Conservation (phyloP, 2,888 invertebrate species). For the Ophion slaviceki region DNA sequence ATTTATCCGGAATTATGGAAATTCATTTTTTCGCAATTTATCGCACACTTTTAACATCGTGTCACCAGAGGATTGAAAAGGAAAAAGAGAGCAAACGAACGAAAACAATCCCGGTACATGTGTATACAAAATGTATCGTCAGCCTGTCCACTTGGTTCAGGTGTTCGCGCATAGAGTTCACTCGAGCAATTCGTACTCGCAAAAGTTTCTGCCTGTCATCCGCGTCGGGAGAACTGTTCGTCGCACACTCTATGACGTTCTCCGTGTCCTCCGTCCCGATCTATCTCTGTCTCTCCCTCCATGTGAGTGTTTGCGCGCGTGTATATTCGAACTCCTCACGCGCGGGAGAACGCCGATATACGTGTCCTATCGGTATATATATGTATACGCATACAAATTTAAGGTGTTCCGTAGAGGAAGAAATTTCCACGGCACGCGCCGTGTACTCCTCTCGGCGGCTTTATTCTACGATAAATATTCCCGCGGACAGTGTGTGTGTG, state of each 20-base stretch:
- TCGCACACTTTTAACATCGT: neutral
- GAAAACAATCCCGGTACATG: neutral
- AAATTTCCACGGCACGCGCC: conserved; percentile 38
- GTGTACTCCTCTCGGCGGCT: neutral
- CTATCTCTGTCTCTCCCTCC: conserved; percentile 1
- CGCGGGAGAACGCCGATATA: conserved; percentile 18
- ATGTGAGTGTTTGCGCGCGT: neutral
- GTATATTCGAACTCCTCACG: conserved; percentile 17
- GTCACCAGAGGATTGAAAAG: neutral
- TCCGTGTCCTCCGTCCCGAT: conserved; percentile 18
- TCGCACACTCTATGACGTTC: conserved; percentile 38
- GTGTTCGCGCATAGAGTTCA: conserved; percentile 35
- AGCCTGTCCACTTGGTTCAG: conserved; percentile 9
- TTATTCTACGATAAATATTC: neutral
- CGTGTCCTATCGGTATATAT: neutral
- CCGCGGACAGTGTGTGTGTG: neutral
- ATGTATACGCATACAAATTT: conserved; percentile 16
- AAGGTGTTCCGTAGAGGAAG: conserved; percentile 25
- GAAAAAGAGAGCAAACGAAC: neutral
- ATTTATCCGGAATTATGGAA: neutral
- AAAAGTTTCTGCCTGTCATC: conserved; percentile 40
- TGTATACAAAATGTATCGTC: neutral
- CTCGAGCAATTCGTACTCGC: conserved; percentile 40
- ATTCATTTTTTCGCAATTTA: conserved; percentile 3
- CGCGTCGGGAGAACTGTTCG: conserved; percentile 50